Conservation (phyloP, 2,113 vertebrate genomes). For the Corvus cornix region DNA sequence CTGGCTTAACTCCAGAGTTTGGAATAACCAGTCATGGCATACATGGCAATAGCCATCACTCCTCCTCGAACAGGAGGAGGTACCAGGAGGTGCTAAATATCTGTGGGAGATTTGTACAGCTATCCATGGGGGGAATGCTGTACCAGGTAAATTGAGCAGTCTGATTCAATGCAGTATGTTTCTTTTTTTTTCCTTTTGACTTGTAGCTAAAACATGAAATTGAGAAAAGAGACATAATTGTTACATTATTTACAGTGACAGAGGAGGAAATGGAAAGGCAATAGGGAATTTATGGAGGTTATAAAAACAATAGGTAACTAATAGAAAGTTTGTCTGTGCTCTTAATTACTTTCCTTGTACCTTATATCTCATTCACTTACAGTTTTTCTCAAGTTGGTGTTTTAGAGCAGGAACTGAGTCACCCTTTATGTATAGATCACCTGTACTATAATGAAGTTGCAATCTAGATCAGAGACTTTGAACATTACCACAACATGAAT, state of each 20-base stretch:
- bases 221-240: neutral
- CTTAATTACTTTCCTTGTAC: neutral
- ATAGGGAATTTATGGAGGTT: neutral
- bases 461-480: neutral
- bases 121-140: neutral
- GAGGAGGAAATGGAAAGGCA: neutral
- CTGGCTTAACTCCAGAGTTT: neutral
- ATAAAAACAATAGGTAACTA: neutral
- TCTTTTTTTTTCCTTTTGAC: neutral
- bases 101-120: neutral
- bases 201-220: neutral
- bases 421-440: neutral
- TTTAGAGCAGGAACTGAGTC: neutral
- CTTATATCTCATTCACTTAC: neutral
- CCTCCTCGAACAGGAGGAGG: neutral
- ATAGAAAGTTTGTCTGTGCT: neutral
- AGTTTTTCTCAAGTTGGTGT: neutral
- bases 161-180: neutral
- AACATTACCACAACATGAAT: neutral
- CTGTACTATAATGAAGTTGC: neutral
- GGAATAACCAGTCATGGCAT: neutral
- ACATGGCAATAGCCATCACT: neutral
- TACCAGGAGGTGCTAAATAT: neutral
- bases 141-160: neutral
- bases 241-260: neutral